Evolutionary conservation across 37 sponge, comb jelly and placozoan genomes (phyloP).

Genomic region (Tethya wilhelma): DNA sequence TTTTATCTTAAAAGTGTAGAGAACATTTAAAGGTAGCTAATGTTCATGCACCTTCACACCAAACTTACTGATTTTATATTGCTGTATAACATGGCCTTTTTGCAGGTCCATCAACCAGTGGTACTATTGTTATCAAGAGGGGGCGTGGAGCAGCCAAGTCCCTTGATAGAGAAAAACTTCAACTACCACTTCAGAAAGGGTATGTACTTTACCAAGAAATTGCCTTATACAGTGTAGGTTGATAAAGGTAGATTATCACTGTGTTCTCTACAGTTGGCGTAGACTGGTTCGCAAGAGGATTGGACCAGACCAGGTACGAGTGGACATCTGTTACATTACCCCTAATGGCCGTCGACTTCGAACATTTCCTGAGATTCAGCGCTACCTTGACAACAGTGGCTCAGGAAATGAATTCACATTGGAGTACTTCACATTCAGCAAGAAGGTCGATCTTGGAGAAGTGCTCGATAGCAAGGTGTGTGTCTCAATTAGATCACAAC

Average conservation of each 20-base stretch:
- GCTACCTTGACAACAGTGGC: conserved; percentile 44
- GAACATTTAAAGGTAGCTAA: too few relatives aligned
- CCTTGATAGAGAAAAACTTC: conserved; percentile 39
- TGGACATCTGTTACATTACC: conserved; percentile 89
- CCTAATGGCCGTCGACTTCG: conserved; percentile 86
- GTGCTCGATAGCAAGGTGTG: conserved; percentile 46
- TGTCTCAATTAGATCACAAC: background rate
- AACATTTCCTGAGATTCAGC: conserved; percentile 87
- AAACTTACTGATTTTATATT: too few relatives aligned
- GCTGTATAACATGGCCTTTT: too few relatives aligned
- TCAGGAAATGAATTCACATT: conserved; percentile 46
- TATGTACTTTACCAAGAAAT: conserved; percentile 32
- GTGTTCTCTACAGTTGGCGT: conserved; percentile 60
- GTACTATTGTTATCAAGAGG: conserved; percentile 12
- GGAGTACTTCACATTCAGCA: conserved; percentile 91
- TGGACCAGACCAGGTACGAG: conserved; percentile 50
- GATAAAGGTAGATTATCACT: background rate
- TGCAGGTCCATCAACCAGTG: too few relatives aligned
- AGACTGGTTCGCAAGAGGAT: conserved; percentile 52
- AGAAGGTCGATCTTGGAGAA: conserved; percentile 82
- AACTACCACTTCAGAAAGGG: conserved; percentile 63
- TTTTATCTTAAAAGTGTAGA: too few relatives aligned
- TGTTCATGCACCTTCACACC: too few relatives aligned
- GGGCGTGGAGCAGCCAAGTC: conserved; percentile 40
- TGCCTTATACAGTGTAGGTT: background rate